These are phyloP conservation scores for Drosophila bifasciata DNA, from an alignment of 1,140 invertebrate genomes.

Conservation along the genomic window DNA sequence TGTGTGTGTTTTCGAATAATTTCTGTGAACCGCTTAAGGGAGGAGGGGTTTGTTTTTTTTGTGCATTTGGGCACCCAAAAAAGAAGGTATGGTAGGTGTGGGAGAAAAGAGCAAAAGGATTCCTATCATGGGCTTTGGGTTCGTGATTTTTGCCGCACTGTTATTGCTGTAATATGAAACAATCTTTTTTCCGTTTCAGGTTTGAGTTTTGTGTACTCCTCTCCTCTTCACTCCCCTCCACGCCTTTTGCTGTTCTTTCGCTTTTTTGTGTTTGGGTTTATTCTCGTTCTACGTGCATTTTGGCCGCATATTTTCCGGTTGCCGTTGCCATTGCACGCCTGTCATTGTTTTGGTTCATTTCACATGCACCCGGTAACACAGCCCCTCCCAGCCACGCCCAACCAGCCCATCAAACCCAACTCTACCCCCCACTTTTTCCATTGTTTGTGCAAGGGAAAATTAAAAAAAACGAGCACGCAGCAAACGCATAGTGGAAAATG, in stretches of 20 bases:
- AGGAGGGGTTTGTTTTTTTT: too few relatives aligned
- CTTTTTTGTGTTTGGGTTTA: constrained; percentile 20
- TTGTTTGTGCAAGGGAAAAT: constrained; percentile 69
- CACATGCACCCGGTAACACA: constrained; percentile 70
- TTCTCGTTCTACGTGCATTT: constrained; percentile 57
- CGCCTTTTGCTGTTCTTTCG: background rate
- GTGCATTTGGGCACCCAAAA: constrained; percentile 24
- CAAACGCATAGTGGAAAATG: constrained; percentile 45
- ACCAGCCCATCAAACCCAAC: too few relatives aligned
- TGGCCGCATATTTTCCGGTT: constrained; percentile 69
- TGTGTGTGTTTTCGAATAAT: constrained; percentile 49
- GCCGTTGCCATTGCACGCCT: constrained; percentile 36
- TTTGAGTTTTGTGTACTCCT: constrained; percentile 1
- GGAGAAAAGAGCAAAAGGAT: constrained; percentile 32
- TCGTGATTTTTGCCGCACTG: constrained; percentile 69
- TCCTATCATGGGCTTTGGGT: constrained; percentile 50
- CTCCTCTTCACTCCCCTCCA: too few relatives aligned
- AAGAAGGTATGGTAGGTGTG: constrained; percentile 10
- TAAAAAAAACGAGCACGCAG: constrained; percentile 54
- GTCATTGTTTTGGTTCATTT: constrained; percentile 65
- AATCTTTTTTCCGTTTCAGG: constrained; percentile 34
- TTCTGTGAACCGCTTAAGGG: constrained; percentile 45
- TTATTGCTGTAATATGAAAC: constrained; percentile 79
- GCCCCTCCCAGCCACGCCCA: too few relatives aligned
- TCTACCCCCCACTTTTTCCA: constrained; percentile 40